Base-by-base conservation (phyloP, 2,888 invertebrate species). In the Acleris laterana region DNA sequence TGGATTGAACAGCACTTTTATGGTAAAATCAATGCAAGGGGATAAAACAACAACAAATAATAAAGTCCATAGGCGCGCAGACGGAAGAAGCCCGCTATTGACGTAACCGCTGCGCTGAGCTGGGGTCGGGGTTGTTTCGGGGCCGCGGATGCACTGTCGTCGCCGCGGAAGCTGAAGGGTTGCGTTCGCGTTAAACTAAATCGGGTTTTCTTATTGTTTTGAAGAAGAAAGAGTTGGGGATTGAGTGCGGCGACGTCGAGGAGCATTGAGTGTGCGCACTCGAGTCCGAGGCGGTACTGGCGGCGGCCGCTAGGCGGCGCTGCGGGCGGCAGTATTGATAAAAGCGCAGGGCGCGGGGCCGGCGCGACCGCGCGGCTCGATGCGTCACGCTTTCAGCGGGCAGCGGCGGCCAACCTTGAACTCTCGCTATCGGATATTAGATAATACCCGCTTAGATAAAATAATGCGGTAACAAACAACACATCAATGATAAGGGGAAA, bases 191-290 rank as follows among this genome's bases (percentile, higher is more conserved):
- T 69, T 69, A 72, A 72, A 76, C 76, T 76, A 74, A 73, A 71
- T 74, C 78, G 80, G 75, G 80, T 84, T 80, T 70, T 76, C 76
- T 82, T 82, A 79, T 85, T 85, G 82, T 87, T 88, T 87, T 83
- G 80, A 77, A 82, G 82, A 78, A 81, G 76, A 79, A 80, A 76
- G 80, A 76, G 73, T 77, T 80, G 78, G 75, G 82, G 78, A 80
- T 79, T 77, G 81, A 84, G 88, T 89, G 88, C 89, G 82, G 84
- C 84, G 83, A 82, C 79, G 81, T 82, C 76, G 82, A 79, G 81
- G 82, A 80, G 77, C 80, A 83, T 74, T 82, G 92, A 88, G 91
- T 80, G 85, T 90, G 91, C 92, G 92, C 92, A 90, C 74, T 89
- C 79, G 81, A 78, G 78, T 75, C 84, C 78, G 75, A 72, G 71